Evolutionary conservation across 2,888 invertebrate species (phyloP).

Genomic region (Oscheius onirici): DNA sequence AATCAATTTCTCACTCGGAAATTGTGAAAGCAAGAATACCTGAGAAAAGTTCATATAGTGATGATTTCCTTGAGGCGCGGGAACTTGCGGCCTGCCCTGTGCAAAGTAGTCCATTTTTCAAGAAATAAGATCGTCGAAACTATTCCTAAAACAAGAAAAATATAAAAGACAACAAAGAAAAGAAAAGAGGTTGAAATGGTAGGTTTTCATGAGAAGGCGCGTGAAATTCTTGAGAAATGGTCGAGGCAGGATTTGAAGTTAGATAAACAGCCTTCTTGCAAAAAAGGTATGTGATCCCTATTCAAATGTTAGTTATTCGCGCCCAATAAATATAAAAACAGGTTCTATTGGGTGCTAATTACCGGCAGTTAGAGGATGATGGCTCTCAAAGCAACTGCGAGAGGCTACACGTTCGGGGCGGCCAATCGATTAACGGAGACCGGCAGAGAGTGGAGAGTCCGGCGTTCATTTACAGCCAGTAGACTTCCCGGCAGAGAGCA

Average conservation of each 20-base stretch:
- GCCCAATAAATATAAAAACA: not conserved
- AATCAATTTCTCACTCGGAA: not conserved
- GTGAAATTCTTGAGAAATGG: too few species aligned
- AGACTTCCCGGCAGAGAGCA: not conserved
- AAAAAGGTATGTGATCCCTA: too few species aligned
- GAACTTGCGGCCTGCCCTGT: slow-evolving; percentile 21
- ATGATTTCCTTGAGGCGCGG: slow-evolving; percentile 22
- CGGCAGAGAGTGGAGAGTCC: slow-evolving; percentile 1
- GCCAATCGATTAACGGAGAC: slow-evolving; percentile 29
- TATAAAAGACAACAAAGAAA: not conserved
- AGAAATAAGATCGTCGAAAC: not conserved
- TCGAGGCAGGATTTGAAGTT: too few species aligned
- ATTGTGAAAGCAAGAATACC: not conserved
- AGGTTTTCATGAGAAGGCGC: too few species aligned
- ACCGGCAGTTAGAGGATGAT: not conserved
- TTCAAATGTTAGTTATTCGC: not conserved
- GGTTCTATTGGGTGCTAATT: slow-evolving; percentile 1
- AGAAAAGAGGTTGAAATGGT: too few species aligned
- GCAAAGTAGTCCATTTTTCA: slow-evolving; percentile 29
- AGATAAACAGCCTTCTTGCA: too few species aligned
- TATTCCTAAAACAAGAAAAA: not conserved
- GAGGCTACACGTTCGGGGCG: slow-evolving; percentile 3
- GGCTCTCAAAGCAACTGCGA: slow-evolving; percentile 7
- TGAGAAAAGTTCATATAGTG: slow-evolving; percentile 23
- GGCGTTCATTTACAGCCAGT: slow-evolving; percentile 12